Evolutionary conservation across 2,888 invertebrate genomes (phyloP), one percentile per base, ranked within the genome.

Genomic region (Lasioglossum calceatum): DNA sequence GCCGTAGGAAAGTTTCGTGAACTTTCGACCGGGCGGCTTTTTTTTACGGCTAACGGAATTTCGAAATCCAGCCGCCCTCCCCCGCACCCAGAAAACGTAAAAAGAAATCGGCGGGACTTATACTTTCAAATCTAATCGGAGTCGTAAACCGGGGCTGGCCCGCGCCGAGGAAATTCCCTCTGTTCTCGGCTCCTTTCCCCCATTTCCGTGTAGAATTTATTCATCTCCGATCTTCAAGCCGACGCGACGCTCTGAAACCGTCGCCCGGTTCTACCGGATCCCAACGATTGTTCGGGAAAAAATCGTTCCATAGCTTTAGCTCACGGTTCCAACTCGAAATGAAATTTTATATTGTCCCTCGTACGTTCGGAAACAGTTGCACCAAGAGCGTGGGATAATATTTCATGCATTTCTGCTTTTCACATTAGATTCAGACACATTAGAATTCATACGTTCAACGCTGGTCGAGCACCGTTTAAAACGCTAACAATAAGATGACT

Each of bases 91-190:
- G 27, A 27, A 61, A 61, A 61, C 61, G n/a, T 27, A 27, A 61
- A 61, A 61, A 61, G 61, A 27, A 61, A 61, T 61, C 61, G 61
- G 14, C 61, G 14, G 61, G 61, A 61, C 61, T 61, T 61, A 27
- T 61, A 61, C 61, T 61, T 61, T 61, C 61, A 61, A 27, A 61
- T 61, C 61, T 27, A 61, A 61, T 61, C 27, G 61, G 5, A 23
- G 61, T 61, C 27, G 61, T 61, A 61, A 61, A 61, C 1, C 27
- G 27, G 14, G 14, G 5, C 27, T n/a, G 61, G 27, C 4, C 27
- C 10, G n/a, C n/a, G 12, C 58, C 14, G 12, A 61, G 61, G 27
- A 61, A 61, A 61, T 61, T 61, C 27, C 4, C 61, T 27, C 27
- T 27, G 61, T 27, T 14, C 14, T 27, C 12, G 27, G 58, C 27